phyloP scores from a whole-genome alignment of 2,113 vertebrate genomes.

The Thamnophis sirtalis region DNA sequence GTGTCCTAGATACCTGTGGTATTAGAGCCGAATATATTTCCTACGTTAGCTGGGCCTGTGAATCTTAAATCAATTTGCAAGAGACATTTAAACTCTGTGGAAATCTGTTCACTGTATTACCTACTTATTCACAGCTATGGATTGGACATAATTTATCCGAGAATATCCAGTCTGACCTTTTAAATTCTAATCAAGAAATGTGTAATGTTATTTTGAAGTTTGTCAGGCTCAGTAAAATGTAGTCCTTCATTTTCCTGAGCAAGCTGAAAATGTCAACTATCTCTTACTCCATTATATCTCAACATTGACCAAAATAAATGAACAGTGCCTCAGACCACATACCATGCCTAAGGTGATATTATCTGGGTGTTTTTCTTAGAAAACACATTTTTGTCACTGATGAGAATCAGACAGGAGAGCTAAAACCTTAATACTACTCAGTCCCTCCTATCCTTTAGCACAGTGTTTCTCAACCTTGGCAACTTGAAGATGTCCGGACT shows the following conservation, averaged over 20 bases:
- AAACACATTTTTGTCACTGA: background rate
- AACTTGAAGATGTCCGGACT: too few relatives aligned
- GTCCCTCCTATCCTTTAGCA: background rate
- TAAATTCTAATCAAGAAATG: slow-evolving; percentile 54
- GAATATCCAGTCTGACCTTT: slow-evolving; percentile 47
- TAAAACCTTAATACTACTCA: background rate
- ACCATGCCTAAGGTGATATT: background rate
- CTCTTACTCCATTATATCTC: slow-evolving; percentile 52
- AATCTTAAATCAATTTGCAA: slow-evolving; percentile 54
- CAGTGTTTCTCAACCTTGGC: too few relatives aligned
- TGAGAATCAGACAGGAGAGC: background rate
- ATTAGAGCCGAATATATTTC: slow-evolving; percentile 40
- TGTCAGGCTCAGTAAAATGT: slow-evolving; percentile 29
- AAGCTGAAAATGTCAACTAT: slow-evolving; percentile 49
- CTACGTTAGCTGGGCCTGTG: slow-evolving; percentile 21
- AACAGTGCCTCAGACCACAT: background rate
- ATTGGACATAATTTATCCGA: slow-evolving; percentile 30
- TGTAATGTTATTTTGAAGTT: slow-evolving; percentile 47
- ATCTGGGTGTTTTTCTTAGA: background rate
- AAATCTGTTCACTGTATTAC: slow-evolving; percentile 19
- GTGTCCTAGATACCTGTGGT: slow-evolving; percentile 2
- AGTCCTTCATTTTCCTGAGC: slow-evolving; percentile 25
- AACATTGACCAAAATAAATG: slow-evolving; percentile 31
- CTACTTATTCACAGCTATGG: background rate
- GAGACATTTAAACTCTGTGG: slow-evolving; percentile 15